These are phyloP conservation scores for Parasteatoda lunata DNA, from an alignment of 2,888 invertebrate species.

Conservation along the genomic window DNA sequence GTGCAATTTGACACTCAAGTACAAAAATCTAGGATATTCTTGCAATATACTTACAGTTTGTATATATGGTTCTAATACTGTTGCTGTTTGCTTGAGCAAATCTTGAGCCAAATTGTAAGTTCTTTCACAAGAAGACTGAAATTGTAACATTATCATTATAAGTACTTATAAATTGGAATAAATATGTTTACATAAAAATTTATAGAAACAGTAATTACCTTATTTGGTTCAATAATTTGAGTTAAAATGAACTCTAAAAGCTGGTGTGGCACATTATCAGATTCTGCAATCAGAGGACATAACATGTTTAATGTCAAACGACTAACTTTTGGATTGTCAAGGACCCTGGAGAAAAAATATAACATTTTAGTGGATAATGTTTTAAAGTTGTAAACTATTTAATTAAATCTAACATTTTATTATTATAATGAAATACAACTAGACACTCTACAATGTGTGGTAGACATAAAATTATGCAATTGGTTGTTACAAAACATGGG, in stretches of 20 bases:
- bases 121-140: slow-evolving; percentile 68
- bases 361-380: not conserved
- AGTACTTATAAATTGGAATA: not conserved
- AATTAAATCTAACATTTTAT: too few relatives aligned
- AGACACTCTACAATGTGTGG: too few relatives aligned
- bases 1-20: not conserved
- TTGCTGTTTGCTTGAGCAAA: slow-evolving; percentile 90
- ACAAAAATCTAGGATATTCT: not conserved
- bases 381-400: too few relatives aligned
- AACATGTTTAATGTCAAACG: slow-evolving; percentile 97
- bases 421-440: too few relatives aligned
- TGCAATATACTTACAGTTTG: slow-evolving; percentile 83
- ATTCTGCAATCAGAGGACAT: slow-evolving; percentile 94
- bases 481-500: too few relatives aligned
- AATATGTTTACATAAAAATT: not conserved
- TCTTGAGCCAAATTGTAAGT: slow-evolving; percentile 84
- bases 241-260: slow-evolving; percentile 93
- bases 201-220: slow-evolving; percentile 70
- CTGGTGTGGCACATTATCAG: slow-evolving; percentile 94
- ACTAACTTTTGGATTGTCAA: slow-evolving; percentile 95
- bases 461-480: too few relatives aligned
- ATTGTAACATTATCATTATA: not conserved
- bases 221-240: slow-evolving; percentile 91
- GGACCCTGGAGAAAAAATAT: slow-evolving; percentile 78
- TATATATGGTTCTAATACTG: slow-evolving; percentile 94